These are phyloP conservation scores for Escarpia spicata DNA, from an alignment of 2,888 invertebrate species.

Conservation along the genomic window DNA sequence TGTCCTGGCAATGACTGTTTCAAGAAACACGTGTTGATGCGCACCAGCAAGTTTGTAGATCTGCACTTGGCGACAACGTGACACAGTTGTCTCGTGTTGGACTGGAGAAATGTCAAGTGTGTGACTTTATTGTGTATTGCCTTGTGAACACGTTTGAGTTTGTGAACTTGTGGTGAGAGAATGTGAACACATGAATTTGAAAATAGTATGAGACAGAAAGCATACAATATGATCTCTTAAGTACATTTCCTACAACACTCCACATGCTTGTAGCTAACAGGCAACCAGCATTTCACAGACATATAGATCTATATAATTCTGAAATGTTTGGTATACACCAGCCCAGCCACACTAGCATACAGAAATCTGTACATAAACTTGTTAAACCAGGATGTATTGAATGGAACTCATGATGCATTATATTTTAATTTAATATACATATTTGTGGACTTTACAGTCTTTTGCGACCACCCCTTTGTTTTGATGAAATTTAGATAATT, in stretches of 20 bases:
- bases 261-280: no score
- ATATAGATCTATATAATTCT: no score
- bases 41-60: background rate
- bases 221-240: background rate
- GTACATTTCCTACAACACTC: background rate
- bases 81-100: background rate
- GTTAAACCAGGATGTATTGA: no score
- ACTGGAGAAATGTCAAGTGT: background rate
- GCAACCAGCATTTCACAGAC: no score
- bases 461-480: no score
- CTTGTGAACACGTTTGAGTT: background rate
- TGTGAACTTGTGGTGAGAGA: background rate
- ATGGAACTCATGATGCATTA: no score
- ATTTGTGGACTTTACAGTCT: no score
- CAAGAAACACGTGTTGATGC: background rate
- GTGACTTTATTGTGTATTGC: background rate
- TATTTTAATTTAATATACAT: no score
- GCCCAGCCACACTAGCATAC: no score
- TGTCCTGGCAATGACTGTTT: background rate
- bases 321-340: no score
- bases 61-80: background rate
- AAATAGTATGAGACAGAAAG: background rate
- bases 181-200: background rate
- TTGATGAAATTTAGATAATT: no score
- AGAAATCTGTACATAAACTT: no score